Conservation (phyloP, 2,113 vertebrate species). For the Colius striatus region DNA sequence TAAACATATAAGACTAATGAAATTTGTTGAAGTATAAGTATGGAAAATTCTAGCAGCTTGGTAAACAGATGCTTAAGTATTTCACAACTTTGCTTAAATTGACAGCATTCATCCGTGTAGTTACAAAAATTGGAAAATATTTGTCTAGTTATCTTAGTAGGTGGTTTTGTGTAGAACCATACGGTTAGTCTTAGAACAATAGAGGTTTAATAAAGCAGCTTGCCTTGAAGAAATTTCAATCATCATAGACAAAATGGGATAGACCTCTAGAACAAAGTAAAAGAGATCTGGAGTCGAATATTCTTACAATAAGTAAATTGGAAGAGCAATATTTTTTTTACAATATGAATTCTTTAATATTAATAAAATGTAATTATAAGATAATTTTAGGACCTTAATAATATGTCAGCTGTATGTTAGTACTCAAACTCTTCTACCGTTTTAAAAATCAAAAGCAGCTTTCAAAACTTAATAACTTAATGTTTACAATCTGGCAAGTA, state of each 20-base stretch:
- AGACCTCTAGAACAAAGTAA: neutral
- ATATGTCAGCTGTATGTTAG: neutral
- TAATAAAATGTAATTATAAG: neutral
- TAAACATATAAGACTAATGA: neutral
- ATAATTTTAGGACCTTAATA: neutral
- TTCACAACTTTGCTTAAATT: neutral
- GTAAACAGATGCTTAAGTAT: neutral
- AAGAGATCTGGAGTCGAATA: neutral
- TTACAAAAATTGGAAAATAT: neutral
- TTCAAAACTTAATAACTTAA: neutral
- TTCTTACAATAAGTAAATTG: neutral
- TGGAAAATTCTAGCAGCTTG: neutral
- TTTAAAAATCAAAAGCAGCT: neutral
- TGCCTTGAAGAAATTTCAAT: neutral
- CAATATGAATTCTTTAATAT: neutral
- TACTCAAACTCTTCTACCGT: neutral
- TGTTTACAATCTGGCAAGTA: neutral
- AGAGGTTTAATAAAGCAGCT: neutral
- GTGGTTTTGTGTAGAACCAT: neutral
- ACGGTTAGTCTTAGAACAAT: neutral
- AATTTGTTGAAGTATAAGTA: neutral
- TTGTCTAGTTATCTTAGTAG: neutral
- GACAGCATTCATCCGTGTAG: neutral
- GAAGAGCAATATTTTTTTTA: neutral
- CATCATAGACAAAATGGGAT: neutral